Conservation (phyloP, 2,113 vertebrate species). For the Trochalopteron elliotii region DNA sequence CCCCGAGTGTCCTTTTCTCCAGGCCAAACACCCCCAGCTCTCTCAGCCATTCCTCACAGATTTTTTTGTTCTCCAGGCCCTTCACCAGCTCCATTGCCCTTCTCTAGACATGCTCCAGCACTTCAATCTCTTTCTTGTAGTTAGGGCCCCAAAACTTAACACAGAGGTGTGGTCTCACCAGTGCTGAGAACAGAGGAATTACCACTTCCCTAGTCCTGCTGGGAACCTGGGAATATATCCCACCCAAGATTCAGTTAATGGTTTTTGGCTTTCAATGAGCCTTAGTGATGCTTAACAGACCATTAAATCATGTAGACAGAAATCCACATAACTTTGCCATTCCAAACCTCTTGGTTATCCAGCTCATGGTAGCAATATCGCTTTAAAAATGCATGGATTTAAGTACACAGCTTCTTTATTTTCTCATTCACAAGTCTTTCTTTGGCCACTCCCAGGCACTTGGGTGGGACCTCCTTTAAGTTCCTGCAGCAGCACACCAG, state of each 20-base stretch:
- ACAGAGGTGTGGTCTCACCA: accelerated
- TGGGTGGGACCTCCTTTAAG: not conserved
- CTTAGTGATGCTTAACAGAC: not conserved
- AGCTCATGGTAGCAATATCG: accelerated
- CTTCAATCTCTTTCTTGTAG: not conserved
- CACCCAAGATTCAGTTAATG: not conserved
- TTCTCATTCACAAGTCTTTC: not conserved
- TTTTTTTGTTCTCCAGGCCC: not conserved
- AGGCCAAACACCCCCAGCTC: not conserved
- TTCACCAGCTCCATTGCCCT: accelerated
- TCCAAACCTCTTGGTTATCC: not conserved
- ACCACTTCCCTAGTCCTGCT: not conserved
- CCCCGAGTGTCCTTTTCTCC: not conserved
- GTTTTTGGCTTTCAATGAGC: not conserved
- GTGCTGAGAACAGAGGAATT: not conserved
- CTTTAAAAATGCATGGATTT: not conserved
- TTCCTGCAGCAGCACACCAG: not conserved
- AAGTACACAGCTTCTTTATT: accelerated
- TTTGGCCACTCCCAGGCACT: not conserved
- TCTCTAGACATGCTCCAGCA: not conserved
- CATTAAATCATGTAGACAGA: not conserved
- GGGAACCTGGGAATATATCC: not conserved
- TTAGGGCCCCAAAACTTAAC: not conserved
- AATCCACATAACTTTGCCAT: not conserved
- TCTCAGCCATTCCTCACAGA: not conserved